Evolutionary conservation across 2,888 invertebrate species (phyloP), one percentile per base, ranked within the genome.

Genomic region (Elegia similella): DNA sequence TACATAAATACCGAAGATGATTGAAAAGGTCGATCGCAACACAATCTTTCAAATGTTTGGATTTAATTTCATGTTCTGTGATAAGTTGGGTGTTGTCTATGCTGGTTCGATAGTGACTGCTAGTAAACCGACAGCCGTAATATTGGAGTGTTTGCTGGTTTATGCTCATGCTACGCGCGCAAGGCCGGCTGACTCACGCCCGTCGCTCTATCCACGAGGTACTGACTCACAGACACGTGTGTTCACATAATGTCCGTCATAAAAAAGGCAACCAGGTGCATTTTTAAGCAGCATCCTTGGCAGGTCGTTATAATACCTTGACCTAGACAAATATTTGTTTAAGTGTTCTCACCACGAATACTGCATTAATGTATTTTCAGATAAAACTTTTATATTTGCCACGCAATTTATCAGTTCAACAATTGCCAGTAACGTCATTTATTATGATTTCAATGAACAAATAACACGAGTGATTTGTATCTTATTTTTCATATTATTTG

Each of bases 151-250:
- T 82, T 76, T 72, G 77, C 71, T 73, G 73, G 77, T 84, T 80
- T 78, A 79, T 77, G 78, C 72, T 74, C 73, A 67, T 70, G 70
- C 67, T 68, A 69, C 74, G 73, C 58, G 67, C 73, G 73, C 88
- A 89, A 91, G 90, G 90, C 76, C 86, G 79, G 55, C 67, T 90
- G 91, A 90, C 72, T 91, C 89, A 90, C 82, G 82, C 73, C 81
- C 73, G 68, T 73, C 13, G 50, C 66, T 74, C 73, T 71, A 73
- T 73, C 73, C 76, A 67, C 73, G 80, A 78, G 74, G 78, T 73
- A 80, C 66, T 78, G 77, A 82, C 73, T 80, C 80, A 83, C 62
- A 67, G 64, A 66, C 76, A 75, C 75, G 78, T 77, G 78, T 78
- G 74, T 68, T 62, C 68, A 62, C 63, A 60, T 62, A 64, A 65